Conservation (phyloP, 2,888 invertebrate species). For the Pristionchus mayeri region DNA sequence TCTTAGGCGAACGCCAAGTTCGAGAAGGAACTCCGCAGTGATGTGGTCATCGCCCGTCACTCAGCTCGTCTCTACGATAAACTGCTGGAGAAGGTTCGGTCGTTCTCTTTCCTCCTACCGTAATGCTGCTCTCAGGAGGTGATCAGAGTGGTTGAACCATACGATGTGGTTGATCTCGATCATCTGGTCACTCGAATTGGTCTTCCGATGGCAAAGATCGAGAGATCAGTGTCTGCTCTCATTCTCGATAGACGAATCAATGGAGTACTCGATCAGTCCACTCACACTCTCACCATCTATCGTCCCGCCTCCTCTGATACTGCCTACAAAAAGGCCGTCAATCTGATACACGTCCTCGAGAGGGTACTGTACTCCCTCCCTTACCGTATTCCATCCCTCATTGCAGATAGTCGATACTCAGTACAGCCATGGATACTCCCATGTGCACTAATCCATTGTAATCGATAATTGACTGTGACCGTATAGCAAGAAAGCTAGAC, state of each 20-base stretch:
- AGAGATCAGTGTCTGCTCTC: slow-evolving; percentile 34
- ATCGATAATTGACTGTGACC: slow-evolving; percentile 41
- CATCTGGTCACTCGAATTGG: slow-evolving; percentile 26
- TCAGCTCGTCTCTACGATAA: slow-evolving; percentile 42
- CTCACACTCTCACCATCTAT: slow-evolving; percentile 39
- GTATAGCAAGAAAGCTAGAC: slow-evolving; percentile 34
- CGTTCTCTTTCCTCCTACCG: slow-evolving; percentile 12
- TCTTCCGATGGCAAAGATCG: slow-evolving; percentile 44
- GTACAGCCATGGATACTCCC: slow-evolving; percentile 21
- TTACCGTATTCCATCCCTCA: background rate
- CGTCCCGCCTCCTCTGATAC: slow-evolving; percentile 32
- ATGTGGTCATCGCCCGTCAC: slow-evolving; percentile 31
- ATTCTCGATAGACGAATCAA: slow-evolving; percentile 35
- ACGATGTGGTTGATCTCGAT: slow-evolving; percentile 45
- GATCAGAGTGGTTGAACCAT: slow-evolving; percentile 47
- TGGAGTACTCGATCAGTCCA: slow-evolving; percentile 47
- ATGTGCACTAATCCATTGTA: slow-evolving; percentile 20
- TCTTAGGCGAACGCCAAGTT: slow-evolving; percentile 33
- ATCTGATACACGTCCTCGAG: slow-evolving; percentile 38
- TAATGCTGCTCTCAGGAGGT: slow-evolving; percentile 34
- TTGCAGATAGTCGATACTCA: slow-evolving; percentile 44
- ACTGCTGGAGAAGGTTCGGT: slow-evolving; percentile 43
- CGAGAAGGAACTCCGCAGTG: slow-evolving; percentile 39
- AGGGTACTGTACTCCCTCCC: slow-evolving; percentile 38
- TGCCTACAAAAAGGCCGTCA: slow-evolving; percentile 47